Evolutionary conservation across 1,140 invertebrate species (phyloP).

Genomic region (Popillia japonica): DNA sequence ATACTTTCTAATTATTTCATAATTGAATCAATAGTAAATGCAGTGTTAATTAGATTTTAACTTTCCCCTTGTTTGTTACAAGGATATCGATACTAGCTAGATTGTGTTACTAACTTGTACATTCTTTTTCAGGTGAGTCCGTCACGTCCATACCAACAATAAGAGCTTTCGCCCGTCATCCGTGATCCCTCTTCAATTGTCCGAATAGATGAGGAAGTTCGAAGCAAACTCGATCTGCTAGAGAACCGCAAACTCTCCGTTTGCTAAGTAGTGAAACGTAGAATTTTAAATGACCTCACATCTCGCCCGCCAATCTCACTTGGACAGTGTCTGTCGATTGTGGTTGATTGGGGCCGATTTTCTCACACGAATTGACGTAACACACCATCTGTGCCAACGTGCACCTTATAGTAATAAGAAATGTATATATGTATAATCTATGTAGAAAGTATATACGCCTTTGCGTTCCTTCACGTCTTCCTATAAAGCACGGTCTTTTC

Average conservation of each 20-base stretch:
- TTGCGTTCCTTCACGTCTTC: not conserved
- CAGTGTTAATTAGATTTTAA: not conserved
- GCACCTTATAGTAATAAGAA: not conserved
- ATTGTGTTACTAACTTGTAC: not conserved
- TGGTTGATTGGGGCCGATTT: not conserved
- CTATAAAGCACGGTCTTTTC: not conserved
- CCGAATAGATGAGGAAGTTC: not conserved
- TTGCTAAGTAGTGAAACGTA: not conserved
- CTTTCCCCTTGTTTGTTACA: not conserved
- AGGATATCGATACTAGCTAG: not conserved
- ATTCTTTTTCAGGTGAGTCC: slow-evolving; percentile 4
- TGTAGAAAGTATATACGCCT: not conserved
- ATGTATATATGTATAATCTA: too few species aligned
- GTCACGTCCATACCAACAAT: not conserved
- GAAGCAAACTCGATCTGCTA: not conserved
- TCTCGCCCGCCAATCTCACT: not conserved
- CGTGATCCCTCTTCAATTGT: slow-evolving; percentile 1
- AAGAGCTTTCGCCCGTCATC: not conserved
- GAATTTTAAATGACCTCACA: slow-evolving; percentile 15
- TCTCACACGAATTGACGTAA: not conserved
- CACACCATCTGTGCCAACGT: slow-evolving; percentile 1
- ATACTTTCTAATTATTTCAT: too few species aligned
- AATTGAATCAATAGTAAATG: not conserved
- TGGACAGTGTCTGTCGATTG: not conserved
- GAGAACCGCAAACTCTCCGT: not conserved